phyloP scores from a whole-genome alignment of 2,888 invertebrate species.

The Drosophila conformis region DNA sequence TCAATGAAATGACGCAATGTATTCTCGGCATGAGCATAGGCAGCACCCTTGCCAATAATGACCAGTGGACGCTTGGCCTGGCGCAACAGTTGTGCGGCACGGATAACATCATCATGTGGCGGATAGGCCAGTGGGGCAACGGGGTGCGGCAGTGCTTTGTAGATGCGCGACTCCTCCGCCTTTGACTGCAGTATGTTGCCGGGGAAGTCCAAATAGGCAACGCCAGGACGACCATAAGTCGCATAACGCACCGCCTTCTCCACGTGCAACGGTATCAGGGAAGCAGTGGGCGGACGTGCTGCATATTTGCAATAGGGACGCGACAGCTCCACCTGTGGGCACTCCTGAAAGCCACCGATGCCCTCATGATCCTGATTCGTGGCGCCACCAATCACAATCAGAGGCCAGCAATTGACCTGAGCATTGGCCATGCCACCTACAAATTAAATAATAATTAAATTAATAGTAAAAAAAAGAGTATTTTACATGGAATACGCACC shows the following conservation, averaged over 20 bases:
- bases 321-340: conserved; percentile 94
- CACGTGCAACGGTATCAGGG: conserved; percentile 94
- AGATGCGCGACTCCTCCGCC: conserved; percentile 76
- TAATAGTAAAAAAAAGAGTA: background rate
- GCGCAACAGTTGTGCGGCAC: conserved; percentile 89
- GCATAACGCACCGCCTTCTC: conserved; percentile 95
- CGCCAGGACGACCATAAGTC: conserved; percentile 95
- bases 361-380: conserved; percentile 96
- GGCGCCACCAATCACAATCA: conserved; percentile 96
- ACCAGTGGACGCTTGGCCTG: conserved; percentile 93
- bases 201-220: conserved; percentile 95
- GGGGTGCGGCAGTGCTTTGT: conserved; percentile 83
- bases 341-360: conserved; percentile 98
- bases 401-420: conserved; percentile 97
- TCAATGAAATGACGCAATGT: conserved; percentile 89
- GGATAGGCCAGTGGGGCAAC: conserved; percentile 90
- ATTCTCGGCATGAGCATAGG: conserved; percentile 92
- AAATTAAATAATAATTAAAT: background rate
- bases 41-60: conserved; percentile 96
- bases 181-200: conserved; percentile 90
- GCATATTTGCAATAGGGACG: conserved; percentile 96
- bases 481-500: conserved; percentile 84
- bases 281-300: conserved; percentile 92
- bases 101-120: conserved; percentile 88
- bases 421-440: conserved; percentile 98